Conservation (phyloP, 2,888 invertebrate species). For the Xestoiulus laeticollis region DNA sequence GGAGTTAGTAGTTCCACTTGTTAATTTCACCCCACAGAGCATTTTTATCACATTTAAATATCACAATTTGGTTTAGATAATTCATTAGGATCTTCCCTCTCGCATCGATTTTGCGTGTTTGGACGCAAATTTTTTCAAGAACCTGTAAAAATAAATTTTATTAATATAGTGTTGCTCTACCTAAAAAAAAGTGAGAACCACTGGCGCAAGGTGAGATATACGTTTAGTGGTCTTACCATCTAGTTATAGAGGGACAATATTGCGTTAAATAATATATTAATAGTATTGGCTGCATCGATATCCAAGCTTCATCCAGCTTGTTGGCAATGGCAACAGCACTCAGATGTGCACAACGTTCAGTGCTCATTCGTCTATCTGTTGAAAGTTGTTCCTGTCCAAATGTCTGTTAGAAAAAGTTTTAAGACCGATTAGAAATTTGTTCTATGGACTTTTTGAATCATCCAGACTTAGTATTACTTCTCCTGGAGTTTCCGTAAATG, state of each 20-base stretch:
- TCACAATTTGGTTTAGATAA: background rate
- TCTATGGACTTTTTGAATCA: background rate
- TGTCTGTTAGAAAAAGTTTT: slow-evolving; percentile 58
- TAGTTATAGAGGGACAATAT: slow-evolving; percentile 68
- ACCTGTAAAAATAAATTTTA: slow-evolving; percentile 44
- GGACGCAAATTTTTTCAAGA: slow-evolving; percentile 47
- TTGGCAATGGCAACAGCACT: slow-evolving; percentile 68
- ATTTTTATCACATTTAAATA: background rate
- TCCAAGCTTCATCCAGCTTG: slow-evolving; percentile 74
- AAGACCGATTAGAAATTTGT: background rate
- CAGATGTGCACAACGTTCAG: slow-evolving; percentile 67
- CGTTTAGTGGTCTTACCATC: slow-evolving; percentile 61
- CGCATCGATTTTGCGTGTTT: background rate
- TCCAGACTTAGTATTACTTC: slow-evolving; percentile 66
- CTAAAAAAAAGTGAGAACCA: too few relatives aligned
- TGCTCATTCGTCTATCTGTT: slow-evolving; percentile 65
- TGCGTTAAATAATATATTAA: slow-evolving; percentile 70
- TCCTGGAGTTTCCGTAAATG: slow-evolving; percentile 74
- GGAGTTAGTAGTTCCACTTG: too few relatives aligned
- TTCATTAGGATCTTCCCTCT: background rate
- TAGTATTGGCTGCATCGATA: slow-evolving; percentile 73
- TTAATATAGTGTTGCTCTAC: background rate
- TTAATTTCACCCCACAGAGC: too few relatives aligned
- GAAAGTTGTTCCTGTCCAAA: slow-evolving; percentile 61
- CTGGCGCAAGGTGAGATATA: too few relatives aligned